Evolutionary conservation across 2,113 vertebrate species (phyloP).

Genomic region (Pachycephala philippinensis): DNA sequence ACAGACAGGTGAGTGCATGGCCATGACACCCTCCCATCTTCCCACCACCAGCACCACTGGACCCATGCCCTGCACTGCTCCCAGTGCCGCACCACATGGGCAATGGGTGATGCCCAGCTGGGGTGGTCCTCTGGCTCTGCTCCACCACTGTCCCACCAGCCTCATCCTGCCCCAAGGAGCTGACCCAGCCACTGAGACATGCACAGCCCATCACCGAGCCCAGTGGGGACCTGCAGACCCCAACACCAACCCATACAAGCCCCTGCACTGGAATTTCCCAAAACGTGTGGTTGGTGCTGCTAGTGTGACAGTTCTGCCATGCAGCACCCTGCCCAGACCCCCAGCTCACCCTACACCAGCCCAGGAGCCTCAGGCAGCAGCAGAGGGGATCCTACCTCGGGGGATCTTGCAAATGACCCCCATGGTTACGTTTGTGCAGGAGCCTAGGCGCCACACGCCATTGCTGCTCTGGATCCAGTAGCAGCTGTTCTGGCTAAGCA

Average conservation of each 20-base stretch:
- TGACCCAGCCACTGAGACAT: accelerated
- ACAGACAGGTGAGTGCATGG: background rate
- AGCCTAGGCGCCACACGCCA: slow-evolving; percentile 86
- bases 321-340: background rate
- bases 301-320: background rate
- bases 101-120: background rate
- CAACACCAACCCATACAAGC: background rate
- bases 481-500: slow-evolving; percentile 93
- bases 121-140: background rate
- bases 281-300: background rate
- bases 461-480: slow-evolving; percentile 97
- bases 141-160: accelerated
- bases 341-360: background rate
- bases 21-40: background rate
- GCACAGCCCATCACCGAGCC: background rate
- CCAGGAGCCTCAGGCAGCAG: accelerated
- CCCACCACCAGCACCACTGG: background rate
- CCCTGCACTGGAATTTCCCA: background rate
- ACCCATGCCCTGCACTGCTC: background rate
- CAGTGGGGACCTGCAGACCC: background rate
- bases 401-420: slow-evolving; percentile 92
- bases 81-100: accelerated
- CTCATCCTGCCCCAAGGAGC: background rate
- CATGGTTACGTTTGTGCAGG: slow-evolving; percentile 89
- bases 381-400: slow-evolving; percentile 73